Evolutionary conservation across 2,797 vertebrate genomes (phyloP).

Genomic region (Erithacus rubecula): DNA sequence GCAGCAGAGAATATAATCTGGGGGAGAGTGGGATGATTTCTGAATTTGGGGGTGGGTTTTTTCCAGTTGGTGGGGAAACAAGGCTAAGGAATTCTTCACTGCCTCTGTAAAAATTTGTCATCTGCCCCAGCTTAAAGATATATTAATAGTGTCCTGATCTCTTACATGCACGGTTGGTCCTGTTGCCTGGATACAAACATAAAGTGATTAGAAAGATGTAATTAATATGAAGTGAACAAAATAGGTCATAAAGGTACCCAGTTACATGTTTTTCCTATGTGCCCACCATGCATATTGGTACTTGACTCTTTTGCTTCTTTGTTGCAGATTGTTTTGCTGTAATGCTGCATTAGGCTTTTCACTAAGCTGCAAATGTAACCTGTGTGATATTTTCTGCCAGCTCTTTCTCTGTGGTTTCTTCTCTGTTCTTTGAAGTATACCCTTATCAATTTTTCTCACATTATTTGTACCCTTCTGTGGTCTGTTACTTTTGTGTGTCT

Average conservation of each 20-base stretch:
- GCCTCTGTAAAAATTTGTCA: slow-evolving; percentile 1
- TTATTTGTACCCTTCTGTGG: not conserved
- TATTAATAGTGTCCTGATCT: slow-evolving; percentile 34
- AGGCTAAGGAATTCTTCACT: not conserved
- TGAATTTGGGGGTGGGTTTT: not conserved
- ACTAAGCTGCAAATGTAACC: not conserved
- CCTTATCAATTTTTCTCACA: not conserved
- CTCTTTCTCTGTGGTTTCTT: not conserved
- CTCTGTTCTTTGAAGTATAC: not conserved
- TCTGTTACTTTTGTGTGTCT: not conserved
- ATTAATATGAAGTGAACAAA: slow-evolving; percentile 36
- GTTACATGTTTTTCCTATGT: not conserved
- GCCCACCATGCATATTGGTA: no score
- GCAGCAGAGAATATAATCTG: not conserved
- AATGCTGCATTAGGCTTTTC: not conserved
- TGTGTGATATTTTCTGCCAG: not conserved
- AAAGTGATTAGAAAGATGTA: slow-evolving; percentile 30
- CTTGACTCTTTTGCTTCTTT: not conserved
- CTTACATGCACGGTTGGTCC: not conserved
- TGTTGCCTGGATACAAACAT: slow-evolving; percentile 45
- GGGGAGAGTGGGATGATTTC: not conserved
- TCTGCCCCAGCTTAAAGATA: slow-evolving; percentile 10
- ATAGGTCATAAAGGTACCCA: not conserved
- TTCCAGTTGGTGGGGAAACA: not conserved
- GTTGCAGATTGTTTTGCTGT: not conserved